These are phyloP conservation scores for Platynereis dumerilii DNA, from an alignment of 2,888 invertebrate species.

Conservation along the genomic window DNA sequence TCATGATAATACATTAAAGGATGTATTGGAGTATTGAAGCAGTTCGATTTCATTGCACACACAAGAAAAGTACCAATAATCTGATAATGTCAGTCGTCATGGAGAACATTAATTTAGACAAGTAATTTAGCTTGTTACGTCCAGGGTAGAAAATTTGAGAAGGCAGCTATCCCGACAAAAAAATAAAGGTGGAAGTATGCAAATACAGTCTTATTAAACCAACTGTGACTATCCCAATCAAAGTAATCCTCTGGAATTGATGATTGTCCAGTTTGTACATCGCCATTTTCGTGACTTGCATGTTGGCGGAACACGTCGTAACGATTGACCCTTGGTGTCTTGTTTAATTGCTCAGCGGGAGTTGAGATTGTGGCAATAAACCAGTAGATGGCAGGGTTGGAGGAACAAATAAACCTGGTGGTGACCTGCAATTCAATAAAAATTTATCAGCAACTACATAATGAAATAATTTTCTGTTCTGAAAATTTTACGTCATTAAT, in stretches of 20 bases:
- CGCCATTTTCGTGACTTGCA: not conserved
- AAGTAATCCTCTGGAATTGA: conserved; percentile 33
- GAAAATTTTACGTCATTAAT: too few relatives aligned
- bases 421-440: conserved; percentile 71
- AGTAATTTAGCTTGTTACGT: too few relatives aligned
- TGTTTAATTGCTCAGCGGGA: conserved; percentile 8
- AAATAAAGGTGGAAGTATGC: conserved; percentile 82
- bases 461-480: too few relatives aligned
- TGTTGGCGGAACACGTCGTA: not conserved
- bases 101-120: too few relatives aligned
- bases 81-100: too few relatives aligned
- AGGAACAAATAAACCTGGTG: conserved; percentile 84
- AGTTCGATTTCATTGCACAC: too few relatives aligned
- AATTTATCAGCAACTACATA: too few relatives aligned
- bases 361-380: conserved; percentile 70
- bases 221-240: conserved; percentile 36
- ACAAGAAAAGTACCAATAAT: too few relatives aligned
- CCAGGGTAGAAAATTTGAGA: conserved; percentile 92
- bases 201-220: conserved; percentile 67
- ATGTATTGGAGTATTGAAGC: too few relatives aligned
- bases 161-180: conserved; percentile 81
- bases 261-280: not conserved
- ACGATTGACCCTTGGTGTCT: conserved; percentile 2
- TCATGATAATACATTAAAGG: too few relatives aligned
- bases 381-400: conserved; percentile 89